A percentile compares a stretch with the other conserved stretches of the same genome.
Evolutionary conservation across 2,113 vertebrate genomes (phyloP).

Genomic region (Leiothrix lutea): DNA sequence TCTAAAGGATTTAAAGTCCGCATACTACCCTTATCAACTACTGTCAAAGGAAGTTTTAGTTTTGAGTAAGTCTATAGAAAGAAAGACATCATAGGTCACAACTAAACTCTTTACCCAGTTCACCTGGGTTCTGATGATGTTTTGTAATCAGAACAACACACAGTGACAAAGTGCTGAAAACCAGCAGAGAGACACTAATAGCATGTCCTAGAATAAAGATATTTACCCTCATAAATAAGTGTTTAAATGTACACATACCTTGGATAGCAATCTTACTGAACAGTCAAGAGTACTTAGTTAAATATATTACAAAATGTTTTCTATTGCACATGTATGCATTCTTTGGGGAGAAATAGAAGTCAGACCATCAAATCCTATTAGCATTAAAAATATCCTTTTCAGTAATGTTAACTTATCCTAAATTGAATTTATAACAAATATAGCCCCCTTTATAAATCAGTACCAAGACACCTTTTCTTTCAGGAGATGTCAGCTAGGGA

Average conservation of each 20-base stretch:
- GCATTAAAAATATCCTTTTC: background rate
- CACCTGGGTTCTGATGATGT: background rate
- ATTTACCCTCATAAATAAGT: background rate
- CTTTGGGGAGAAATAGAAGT: background rate
- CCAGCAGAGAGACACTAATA: background rate
- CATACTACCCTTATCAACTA: background rate
- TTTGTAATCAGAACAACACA: background rate
- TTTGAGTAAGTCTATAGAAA: background rate
- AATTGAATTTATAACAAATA: background rate
- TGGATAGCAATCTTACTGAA: background rate
- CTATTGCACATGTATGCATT: background rate
- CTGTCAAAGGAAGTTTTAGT: slow-evolving; percentile 7
- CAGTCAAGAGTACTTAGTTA: background rate
- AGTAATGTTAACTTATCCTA: background rate
- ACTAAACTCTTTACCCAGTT: background rate
- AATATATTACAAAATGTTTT: background rate
- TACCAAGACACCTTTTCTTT: background rate
- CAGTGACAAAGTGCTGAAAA: background rate
- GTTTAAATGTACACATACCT: background rate
- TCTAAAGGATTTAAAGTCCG: background rate
- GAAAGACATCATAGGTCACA: background rate
- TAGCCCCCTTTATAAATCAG: background rate
- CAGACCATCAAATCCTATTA: background rate
- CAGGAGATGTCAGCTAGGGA: background rate
- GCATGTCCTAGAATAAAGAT: background rate